phyloP scores from a whole-genome alignment of 1,140 invertebrate genomes.

The Ephestia elutella region DNA sequence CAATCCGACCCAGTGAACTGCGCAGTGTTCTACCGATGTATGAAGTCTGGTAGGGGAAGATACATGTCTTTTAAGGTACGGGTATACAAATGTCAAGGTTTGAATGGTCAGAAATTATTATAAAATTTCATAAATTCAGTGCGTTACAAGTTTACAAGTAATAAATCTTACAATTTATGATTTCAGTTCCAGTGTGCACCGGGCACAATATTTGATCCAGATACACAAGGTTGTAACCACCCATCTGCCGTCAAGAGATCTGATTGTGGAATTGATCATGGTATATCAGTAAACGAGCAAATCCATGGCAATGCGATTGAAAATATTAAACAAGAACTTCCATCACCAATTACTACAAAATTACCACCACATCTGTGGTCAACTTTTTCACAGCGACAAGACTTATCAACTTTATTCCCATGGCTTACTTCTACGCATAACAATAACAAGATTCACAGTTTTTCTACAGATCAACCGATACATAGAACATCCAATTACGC shows the following conservation, averaged over 20 bases:
- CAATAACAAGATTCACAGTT: not conserved
- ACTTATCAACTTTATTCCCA: slow-evolving; percentile 8
- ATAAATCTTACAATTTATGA: not conserved
- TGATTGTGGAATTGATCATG: slow-evolving; percentile 66
- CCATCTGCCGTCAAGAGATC: slow-evolving; percentile 76
- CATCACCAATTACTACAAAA: slow-evolving; percentile 44
- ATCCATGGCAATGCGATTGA: slow-evolving; percentile 50
- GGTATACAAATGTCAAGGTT: too few relatives aligned
- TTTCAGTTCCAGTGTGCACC: slow-evolving; percentile 79
- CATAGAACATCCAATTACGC: too few relatives aligned
- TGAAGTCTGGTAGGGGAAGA: slow-evolving; percentile 60
- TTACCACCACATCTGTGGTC: slow-evolving; percentile 9
- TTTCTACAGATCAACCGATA: too few relatives aligned
- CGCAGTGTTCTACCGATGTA: slow-evolving; percentile 76
- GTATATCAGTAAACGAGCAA: slow-evolving; percentile 14
- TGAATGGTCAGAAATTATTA: too few relatives aligned
- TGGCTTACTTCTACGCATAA: not conserved
- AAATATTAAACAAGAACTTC: slow-evolving; percentile 34
- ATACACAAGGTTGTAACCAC: slow-evolving; percentile 79
- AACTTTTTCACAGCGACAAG: not conserved
- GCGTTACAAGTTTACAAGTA: too few relatives aligned
- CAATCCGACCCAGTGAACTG: slow-evolving; percentile 77
- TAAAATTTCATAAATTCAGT: too few relatives aligned
- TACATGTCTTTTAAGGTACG: slow-evolving; percentile 56
- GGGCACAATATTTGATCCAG: slow-evolving; percentile 82